phyloP scores from a whole-genome alignment of 2,113 vertebrate genomes.

The Phrynosoma blainvillii region DNA sequence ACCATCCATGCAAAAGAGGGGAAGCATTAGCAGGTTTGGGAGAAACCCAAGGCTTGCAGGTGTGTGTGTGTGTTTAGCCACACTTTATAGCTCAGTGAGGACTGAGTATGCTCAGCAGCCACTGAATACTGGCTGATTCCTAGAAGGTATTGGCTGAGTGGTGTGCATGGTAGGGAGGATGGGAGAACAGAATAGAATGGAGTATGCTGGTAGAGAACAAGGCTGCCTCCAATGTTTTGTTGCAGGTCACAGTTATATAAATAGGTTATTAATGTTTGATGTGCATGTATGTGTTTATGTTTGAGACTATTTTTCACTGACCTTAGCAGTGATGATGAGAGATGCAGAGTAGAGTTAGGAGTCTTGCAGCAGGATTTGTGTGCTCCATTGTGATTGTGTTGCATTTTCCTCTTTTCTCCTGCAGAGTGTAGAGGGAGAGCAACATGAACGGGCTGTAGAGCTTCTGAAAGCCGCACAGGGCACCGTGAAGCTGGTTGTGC shows the following conservation, averaged over 20 bases:
- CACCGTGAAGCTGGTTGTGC: constrained; percentile 90
- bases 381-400: not conserved
- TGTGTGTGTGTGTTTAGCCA: too few species aligned
- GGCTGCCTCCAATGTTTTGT: not conserved
- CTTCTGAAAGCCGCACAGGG: constrained; percentile 91
- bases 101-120: not conserved
- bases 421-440: constrained; percentile 91
- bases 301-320: not conserved
- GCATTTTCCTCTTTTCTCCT: not conserved
- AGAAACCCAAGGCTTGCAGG: too few species aligned
- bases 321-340: not conserved
- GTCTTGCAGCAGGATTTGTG: not conserved
- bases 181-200: not conserved
- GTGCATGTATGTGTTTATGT: too few species aligned
- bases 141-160: not conserved
- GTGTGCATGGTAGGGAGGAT: too few species aligned
- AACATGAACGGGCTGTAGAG: constrained; percentile 92
- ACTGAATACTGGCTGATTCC: not conserved
- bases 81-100: not conserved
- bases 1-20: not conserved
- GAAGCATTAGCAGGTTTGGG: too few species aligned
- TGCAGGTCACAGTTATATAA: not conserved
- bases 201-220: not conserved
- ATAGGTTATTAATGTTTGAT: not conserved
- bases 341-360: too few species aligned